Percentiles rank a stretch among this genome's conserved stretches.
Conservation (phyloP, 1,140 invertebrate genomes). For the Rhopalosiphum maidis region DNA sequence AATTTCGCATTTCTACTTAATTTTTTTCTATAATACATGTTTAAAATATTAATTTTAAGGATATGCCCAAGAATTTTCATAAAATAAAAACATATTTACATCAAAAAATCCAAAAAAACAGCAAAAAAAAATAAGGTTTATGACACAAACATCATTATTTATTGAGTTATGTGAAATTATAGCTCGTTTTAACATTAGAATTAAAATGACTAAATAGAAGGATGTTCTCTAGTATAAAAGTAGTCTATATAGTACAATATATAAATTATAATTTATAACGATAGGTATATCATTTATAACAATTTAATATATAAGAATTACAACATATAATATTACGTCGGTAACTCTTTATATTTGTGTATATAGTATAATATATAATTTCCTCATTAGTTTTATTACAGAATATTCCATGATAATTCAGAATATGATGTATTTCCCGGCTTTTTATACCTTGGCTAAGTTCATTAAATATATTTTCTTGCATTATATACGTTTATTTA, state of each 20-base stretch:
- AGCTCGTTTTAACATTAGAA: background rate
- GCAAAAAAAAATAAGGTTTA: background rate
- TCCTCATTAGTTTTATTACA: background rate
- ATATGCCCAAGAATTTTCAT: background rate
- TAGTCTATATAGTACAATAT: too few species aligned
- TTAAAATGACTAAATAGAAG: background rate
- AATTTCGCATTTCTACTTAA: background rate
- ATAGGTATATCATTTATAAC: background rate
- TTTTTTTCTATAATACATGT: background rate
- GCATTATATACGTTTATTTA: too few species aligned
- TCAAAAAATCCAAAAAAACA: background rate
- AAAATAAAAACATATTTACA: background rate
- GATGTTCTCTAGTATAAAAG: background rate
- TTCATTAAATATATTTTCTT: too few species aligned
- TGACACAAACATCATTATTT: background rate
- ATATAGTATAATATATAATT: too few species aligned
- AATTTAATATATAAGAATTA: background rate
- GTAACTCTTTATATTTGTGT: background rate
- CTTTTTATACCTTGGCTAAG: background rate
- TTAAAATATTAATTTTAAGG: background rate
- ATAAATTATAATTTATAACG: background rate
- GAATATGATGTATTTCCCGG: background rate
- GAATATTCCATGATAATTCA: background rate
- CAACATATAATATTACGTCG: background rate
- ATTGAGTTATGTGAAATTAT: background rate